Percentiles rank a stretch among this genome's conserved stretches.
Evolutionary conservation across 53 echinoderm and acorn worm genomes (phyloP).

Genomic region (Pentamera pediparva): DNA sequence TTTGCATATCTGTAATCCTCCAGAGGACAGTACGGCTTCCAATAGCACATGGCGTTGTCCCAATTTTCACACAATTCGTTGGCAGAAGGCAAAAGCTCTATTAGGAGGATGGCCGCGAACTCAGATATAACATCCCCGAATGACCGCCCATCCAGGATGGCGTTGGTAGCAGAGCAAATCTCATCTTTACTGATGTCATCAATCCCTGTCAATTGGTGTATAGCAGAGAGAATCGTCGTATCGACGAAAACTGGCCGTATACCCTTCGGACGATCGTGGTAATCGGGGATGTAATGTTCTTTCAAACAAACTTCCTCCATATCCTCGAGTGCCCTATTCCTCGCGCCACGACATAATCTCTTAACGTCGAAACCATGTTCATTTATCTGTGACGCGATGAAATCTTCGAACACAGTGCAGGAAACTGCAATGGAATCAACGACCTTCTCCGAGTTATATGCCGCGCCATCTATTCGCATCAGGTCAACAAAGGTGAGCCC

Average conservation of each 20-base stretch:
- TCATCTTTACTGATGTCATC: slow-evolving; percentile 6
- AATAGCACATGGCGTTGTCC: background rate
- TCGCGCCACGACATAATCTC: background rate
- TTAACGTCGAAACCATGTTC: background rate
- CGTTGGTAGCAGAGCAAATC: background rate
- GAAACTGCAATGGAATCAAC: background rate
- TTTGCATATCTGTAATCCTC: too few species aligned
- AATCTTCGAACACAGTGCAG: slow-evolving; percentile 15
- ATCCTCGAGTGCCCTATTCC: background rate
- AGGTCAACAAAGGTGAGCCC: slow-evolving; percentile 9
- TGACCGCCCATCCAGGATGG: background rate
- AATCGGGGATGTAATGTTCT: background rate
- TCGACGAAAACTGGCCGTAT: background rate
- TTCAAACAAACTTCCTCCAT: background rate
- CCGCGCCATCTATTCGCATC: slow-evolving; percentile 5
- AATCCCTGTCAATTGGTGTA: background rate
- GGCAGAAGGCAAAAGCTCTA: background rate
- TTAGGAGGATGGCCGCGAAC: background rate
- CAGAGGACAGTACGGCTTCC: slow-evolving; percentile 14
- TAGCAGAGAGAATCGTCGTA: background rate
- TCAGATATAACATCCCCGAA: background rate
- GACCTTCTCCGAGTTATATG: background rate
- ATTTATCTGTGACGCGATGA: background rate
- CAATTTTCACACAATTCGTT: background rate
- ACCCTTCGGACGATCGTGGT: background rate